Base-by-base conservation (phyloP, 2,888 invertebrate species). In the Dermolepida albohirtum region DNA sequence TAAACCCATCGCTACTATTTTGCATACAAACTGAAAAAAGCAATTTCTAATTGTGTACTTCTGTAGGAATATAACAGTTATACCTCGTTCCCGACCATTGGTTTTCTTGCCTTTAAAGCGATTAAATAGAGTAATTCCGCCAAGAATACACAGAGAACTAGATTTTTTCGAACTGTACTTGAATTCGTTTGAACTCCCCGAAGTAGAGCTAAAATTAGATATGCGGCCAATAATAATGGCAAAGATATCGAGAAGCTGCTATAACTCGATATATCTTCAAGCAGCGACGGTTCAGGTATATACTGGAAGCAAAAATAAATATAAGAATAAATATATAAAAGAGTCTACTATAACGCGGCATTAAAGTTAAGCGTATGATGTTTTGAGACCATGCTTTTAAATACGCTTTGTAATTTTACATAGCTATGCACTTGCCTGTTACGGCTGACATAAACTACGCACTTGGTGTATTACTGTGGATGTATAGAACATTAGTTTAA, bases 111-210 rank as follows among this genome's bases (percentile, higher is more conserved):
- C 82, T 97, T 95, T 78, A 97, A 86, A 0, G 96, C 96, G 11
- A 96, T 86, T 57, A 97, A 87, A 81, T 95, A 97, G 29, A 97
- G 83, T 27, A 95, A 81, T 79, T 97, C 93, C 0, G 94, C 93
- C 75, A 94, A 86, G 78, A 98, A 92, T 17, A 97, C 91, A 78
- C 94, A 94, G 71, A 96, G 87, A n/a, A 97, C 92, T 7, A 97
- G 87, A 81, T 98, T 97, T 79, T 96, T 95, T 79, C 96, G 94
- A 72, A 97, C 97, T 16, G 94, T 94, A 83, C 97, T 97, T 51
- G 96, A 95, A 76, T 97, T 97, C 0, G 95, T 95, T 67, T 92
- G 90, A 0, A 89, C 85, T 1, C 96, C 95, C 5, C 95, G 88
- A 75, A 97, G 89, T 50, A 94, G 84, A 43, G 93, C 92, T 59